Base-by-base conservation (phyloP, 2,888 invertebrate species). In the Alloscopus bannaensis region DNA sequence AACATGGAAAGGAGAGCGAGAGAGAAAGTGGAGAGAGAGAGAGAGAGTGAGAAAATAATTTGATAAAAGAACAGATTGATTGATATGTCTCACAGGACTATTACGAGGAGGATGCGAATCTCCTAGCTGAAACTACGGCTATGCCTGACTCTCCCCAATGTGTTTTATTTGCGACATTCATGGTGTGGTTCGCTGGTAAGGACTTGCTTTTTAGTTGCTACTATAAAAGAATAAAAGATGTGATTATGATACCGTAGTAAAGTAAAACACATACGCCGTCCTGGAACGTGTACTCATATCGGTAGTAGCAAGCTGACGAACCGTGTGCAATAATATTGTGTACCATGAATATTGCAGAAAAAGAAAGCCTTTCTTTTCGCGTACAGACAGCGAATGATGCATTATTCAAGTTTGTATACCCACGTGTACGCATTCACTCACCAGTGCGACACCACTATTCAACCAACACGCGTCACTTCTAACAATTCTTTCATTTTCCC, bases 131-230 rank as follows among this genome's bases (percentile, higher is more conserved):
- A 76, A 91, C 93, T 78, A 92, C 92, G 1, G 93, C 94, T 6
- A 90, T 94, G 85, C 91, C 94, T 93, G 95, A 95, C 88, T 94
- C 94, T 80, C 95, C 95, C 1, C 93, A 95, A 91, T 96, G 96
- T 89, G 95, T 96, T 81, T 91, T 95, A 62, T 96, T 96, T 89
- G 96, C 96, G 82, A 93, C 95, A 68, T 94, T 95, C 89, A 96
- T 96, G 93, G 95, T 96, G 87, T 96, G 96, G 96, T 96, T 96
- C 89, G 94, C 95, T 69, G 81, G 81, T 81, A 75, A 81, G 77
- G 28, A 16, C 31, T 45, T 18, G 50, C 45, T 42, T 42, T 65
- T 72, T 52, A n/a, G n/a, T n/a, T n/a, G n/a, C n/a, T n/a, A n/a
- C n/a, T n/a, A n/a, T n/a, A n/a, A n/a, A n/a, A n/a, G n/a, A n/a